Conservation (phyloP, 1,140 invertebrate species). For the Eubasilissa regina region DNA sequence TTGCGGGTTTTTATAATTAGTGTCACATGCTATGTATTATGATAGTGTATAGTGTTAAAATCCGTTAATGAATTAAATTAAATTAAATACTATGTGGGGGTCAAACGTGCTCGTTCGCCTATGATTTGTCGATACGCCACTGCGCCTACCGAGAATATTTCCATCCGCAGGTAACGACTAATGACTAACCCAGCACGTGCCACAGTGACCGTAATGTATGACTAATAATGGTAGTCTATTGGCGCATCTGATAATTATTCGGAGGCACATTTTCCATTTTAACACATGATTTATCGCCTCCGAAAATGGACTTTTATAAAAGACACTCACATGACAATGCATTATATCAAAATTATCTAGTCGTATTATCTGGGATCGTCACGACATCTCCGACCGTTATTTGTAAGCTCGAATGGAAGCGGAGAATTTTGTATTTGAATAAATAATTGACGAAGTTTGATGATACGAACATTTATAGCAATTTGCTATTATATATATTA, state of each 20-base stretch:
- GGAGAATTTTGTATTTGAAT: too few species aligned
- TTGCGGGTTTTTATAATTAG: too few species aligned
- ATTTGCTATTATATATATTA: too few species aligned
- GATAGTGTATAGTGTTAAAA: too few species aligned
- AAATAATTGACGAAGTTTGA: too few species aligned
- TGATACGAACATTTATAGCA: too few species aligned
- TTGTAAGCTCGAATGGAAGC: background rate
- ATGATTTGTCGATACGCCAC: too few species aligned
- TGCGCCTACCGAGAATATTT: background rate
- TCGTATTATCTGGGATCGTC: conserved; percentile 20
- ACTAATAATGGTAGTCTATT: conserved; percentile 40
- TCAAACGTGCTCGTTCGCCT: too few species aligned
- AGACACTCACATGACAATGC: background rate
- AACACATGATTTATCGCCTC: conserved; percentile 46
- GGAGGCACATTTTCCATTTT: conserved; percentile 33
- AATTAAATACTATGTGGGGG: too few species aligned
- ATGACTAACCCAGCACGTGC: conserved; percentile 39
- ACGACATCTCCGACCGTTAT: conserved; percentile 5
- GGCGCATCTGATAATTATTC: conserved; percentile 21
- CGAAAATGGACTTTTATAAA: conserved; percentile 39
- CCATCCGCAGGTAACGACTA: conserved; percentile 2
- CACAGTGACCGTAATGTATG: conserved; percentile 24
- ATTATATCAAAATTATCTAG: conserved; percentile 6
- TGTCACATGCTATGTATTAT: too few species aligned
- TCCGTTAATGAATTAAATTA: too few species aligned